Conservation (phyloP, 2,888 invertebrate genomes). For the Steinernema carpocapsae region DNA sequence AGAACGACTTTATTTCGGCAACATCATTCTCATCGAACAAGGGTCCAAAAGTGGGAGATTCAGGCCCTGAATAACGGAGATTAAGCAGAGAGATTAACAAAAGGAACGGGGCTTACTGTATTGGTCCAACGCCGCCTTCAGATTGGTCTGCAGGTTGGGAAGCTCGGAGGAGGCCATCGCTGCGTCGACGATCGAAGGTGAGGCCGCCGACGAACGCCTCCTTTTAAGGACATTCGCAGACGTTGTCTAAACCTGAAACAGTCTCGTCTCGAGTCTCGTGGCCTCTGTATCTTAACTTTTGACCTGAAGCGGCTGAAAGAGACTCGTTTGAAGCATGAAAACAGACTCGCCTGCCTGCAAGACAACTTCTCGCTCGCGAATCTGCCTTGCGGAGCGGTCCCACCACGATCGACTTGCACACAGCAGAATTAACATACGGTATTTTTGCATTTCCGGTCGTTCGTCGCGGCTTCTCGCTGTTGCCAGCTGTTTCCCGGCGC, state of each 20-base stretch:
- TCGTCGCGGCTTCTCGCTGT: too few relatives aligned
- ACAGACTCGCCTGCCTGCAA: too few relatives aligned
- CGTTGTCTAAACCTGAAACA: too few relatives aligned
- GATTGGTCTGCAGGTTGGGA: constrained; percentile 2
- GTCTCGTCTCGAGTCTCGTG: too few relatives aligned
- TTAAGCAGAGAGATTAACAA: too few relatives aligned
- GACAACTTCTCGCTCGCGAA: too few relatives aligned
- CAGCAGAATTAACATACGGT: neutral
- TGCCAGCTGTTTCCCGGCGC: too few relatives aligned
- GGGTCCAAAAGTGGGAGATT: neutral
- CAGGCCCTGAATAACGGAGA: neutral
- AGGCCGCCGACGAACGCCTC: neutral
- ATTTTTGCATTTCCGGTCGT: too few relatives aligned
- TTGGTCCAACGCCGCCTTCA: neutral
- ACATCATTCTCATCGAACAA: constrained; percentile 4
- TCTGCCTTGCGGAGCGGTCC: too few relatives aligned
- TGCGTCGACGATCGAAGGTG: neutral
- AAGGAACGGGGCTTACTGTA: neutral
- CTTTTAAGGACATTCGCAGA: neutral
- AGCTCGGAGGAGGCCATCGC: neutral
- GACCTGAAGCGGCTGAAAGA: too few relatives aligned
- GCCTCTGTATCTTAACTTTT: too few relatives aligned
- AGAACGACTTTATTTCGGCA: neutral
- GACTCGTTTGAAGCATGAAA: too few relatives aligned
- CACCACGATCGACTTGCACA: neutral